phyloP scores from a whole-genome alignment of 2,113 vertebrate species.

The Oceanodroma tethys region DNA sequence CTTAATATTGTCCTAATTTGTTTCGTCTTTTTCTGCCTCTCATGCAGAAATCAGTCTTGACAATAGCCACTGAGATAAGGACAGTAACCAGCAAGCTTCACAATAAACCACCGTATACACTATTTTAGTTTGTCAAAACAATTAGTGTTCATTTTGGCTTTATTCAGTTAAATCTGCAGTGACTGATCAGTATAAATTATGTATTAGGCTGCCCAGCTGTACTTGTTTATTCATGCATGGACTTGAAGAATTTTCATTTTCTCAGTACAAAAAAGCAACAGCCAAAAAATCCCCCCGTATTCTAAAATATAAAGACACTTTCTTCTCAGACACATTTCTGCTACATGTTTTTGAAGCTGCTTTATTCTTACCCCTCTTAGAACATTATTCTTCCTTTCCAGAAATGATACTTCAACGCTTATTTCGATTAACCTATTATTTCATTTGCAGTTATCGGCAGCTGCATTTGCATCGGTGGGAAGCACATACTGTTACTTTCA shows the following conservation, averaged over 20 bases:
- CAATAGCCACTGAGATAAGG: slow-evolving; percentile 44
- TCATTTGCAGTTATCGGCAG: neutral
- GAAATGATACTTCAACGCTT: neutral
- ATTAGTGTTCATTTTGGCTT: slow-evolving; percentile 86
- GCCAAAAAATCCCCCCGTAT: neutral
- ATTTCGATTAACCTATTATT: slow-evolving; percentile 21
- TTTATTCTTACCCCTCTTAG: neutral
- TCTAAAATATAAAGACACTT: slow-evolving; percentile 42
- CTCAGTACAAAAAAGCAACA: slow-evolving; percentile 53
- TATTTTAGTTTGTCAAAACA: slow-evolving; percentile 84
- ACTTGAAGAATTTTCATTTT: slow-evolving; percentile 78
- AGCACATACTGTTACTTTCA: neutral
- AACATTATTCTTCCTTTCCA: neutral
- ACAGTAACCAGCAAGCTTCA: slow-evolving; percentile 7
- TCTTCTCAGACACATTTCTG: slow-evolving; percentile 8
- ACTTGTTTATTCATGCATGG: slow-evolving; percentile 90
- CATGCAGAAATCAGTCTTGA: slow-evolving; percentile 32
- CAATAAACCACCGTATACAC: slow-evolving; percentile 63
- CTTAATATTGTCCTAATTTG: slow-evolving; percentile 47
- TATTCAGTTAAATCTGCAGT: slow-evolving; percentile 78
- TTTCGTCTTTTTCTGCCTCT: slow-evolving; percentile 2
- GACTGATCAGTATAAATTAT: slow-evolving; percentile 94
- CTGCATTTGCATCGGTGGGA: neutral
- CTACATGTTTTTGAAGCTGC: neutral
- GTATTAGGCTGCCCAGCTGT: slow-evolving; percentile 88